Conservation (phyloP, 2,888 invertebrate species). For the Neocrepidodera transversa region DNA sequence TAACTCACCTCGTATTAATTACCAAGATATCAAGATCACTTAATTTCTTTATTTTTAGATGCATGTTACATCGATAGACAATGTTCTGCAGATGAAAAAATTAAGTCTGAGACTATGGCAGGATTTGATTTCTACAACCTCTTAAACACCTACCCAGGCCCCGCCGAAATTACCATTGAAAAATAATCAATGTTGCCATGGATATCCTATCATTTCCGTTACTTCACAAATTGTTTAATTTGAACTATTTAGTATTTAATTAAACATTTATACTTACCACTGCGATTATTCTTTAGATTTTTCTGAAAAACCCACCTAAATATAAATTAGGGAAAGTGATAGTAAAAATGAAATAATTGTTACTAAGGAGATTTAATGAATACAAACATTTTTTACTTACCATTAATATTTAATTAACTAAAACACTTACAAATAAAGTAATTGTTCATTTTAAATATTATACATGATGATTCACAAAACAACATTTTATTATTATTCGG, state of each 20-base stretch:
- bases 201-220: background rate
- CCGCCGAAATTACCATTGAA: constrained; percentile 42
- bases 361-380: constrained; percentile 15
- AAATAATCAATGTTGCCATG: constrained; percentile 38
- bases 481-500: too few relatives aligned
- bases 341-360: background rate
- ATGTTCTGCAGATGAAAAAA: constrained; percentile 48
- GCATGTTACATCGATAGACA: constrained; percentile 58
- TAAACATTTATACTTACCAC: constrained; percentile 21
- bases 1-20: too few relatives aligned
- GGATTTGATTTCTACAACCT: constrained; percentile 49
- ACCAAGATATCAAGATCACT: too few relatives aligned
- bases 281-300: background rate
- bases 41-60: constrained; percentile 55
- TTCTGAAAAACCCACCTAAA: background rate
- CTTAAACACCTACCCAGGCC: constrained; percentile 46
- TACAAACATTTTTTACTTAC: constrained; percentile 21
- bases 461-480: too few relatives aligned
- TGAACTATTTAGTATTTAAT: background rate
- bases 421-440: too few relatives aligned
- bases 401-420: too few relatives aligned
- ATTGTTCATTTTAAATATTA: too few relatives aligned
- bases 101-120: constrained; percentile 37
- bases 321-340: too few relatives aligned
- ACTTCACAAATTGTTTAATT: constrained; percentile 4